Conservation (phyloP, 2,797 vertebrate genomes). For the Carcharodon carcharias region DNA sequence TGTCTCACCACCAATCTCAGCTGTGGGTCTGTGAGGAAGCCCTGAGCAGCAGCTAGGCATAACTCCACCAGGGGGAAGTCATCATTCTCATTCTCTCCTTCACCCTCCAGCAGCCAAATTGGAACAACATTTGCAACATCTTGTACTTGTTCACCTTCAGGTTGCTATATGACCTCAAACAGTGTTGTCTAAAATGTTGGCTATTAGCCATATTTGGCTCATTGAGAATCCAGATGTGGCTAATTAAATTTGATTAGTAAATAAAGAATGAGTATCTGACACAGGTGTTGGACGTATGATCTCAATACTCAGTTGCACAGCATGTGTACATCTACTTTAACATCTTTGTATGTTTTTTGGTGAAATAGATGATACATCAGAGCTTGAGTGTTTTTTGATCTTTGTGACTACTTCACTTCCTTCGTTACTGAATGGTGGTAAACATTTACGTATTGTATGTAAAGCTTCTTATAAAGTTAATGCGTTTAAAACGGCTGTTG, state of each 20-base stretch:
- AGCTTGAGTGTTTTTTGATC: not conserved
- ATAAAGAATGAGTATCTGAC: not conserved
- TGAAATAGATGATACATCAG: not conserved
- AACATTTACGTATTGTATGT: not conserved
- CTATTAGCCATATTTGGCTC: not conserved
- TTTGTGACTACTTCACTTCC: no score
- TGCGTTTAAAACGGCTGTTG: no score
- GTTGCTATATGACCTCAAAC: not conserved
- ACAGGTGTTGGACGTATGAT: not conserved
- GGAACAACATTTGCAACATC: not conserved
- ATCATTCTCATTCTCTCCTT: not conserved
- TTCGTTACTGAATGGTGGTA: not conserved
- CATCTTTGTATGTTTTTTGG: not conserved
- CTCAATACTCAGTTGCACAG: not conserved
- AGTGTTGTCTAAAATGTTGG: not conserved
- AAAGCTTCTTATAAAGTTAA: no score
- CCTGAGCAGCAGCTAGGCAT: not conserved
- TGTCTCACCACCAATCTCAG: not conserved
- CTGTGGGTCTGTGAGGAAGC: not conserved
- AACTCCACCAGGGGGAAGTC: not conserved
- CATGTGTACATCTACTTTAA: not conserved
- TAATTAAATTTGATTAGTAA: constrained; percentile 1
- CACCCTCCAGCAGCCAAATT: no score
- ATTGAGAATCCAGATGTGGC: not conserved
- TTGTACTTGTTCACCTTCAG: not conserved